phyloP scores from a whole-genome alignment of 2,113 vertebrate species.

The Chinchilla lanigera region DNA sequence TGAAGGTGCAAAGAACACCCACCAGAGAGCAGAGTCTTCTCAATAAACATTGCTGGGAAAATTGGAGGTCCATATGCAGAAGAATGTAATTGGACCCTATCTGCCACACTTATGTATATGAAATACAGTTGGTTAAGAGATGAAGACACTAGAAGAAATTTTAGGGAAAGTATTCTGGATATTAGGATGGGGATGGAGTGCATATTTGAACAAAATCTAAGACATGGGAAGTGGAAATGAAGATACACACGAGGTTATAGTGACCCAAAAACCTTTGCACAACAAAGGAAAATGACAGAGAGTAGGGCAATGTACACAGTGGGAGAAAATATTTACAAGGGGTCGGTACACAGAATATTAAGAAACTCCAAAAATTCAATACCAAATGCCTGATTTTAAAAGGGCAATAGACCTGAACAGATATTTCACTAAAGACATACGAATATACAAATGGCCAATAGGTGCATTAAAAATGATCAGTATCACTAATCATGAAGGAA shows the following conservation, averaged over 20 bases:
- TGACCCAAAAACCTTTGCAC: neutral
- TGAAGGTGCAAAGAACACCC: neutral
- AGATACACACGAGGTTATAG: neutral
- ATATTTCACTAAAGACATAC: neutral
- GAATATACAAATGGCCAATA: neutral
- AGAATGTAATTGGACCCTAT: neutral
- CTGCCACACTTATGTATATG: too few species aligned
- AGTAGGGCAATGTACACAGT: neutral
- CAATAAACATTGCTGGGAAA: neutral
- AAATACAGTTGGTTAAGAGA: neutral
- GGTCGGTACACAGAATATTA: neutral
- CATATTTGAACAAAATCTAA: neutral
- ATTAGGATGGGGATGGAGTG: neutral
- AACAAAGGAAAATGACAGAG: neutral
- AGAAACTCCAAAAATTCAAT: neutral
- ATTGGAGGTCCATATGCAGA: neutral
- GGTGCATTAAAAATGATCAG: neutral
- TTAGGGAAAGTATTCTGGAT: neutral
- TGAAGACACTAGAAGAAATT: neutral
- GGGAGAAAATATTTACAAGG: neutral
- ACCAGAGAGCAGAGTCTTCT: neutral
- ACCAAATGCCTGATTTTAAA: neutral
- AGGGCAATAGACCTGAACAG: neutral
- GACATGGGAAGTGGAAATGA: too few species aligned
- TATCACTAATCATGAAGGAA: neutral